Conservation (phyloP, 2,113 vertebrate genomes). For the Gracilinanus agilis region DNA sequence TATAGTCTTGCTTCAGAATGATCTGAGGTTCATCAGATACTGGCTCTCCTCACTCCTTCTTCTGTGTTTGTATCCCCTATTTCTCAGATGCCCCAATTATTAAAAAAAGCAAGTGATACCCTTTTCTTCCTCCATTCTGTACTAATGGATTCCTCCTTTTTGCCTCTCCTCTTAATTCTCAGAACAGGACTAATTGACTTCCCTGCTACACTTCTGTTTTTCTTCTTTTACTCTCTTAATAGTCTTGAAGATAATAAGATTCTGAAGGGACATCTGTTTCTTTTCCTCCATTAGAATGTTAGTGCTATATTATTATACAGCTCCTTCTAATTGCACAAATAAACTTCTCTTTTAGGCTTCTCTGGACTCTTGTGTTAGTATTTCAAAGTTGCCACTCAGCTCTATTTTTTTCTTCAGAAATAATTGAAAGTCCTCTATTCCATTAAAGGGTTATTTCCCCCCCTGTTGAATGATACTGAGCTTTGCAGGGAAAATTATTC, state of each 20-base stretch:
- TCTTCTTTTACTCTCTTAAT: neutral
- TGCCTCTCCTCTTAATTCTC: neutral
- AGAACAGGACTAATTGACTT: neutral
- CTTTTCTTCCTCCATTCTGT: neutral
- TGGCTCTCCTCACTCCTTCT: neutral
- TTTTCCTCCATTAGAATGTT: neutral
- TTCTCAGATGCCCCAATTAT: neutral
- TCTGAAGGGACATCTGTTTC: neutral
- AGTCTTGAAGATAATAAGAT: neutral
- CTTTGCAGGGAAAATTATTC: neutral
- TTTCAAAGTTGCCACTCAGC: neutral
- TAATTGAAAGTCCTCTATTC: neutral
- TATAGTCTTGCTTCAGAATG: neutral
- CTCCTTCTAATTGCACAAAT: neutral
- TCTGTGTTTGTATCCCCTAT: neutral
- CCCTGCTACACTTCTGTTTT: neutral
- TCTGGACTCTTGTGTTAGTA: neutral
- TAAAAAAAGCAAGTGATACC: neutral
- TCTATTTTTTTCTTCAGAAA: neutral
- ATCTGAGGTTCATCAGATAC: neutral
- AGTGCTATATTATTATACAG: neutral
- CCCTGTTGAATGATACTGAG: neutral
- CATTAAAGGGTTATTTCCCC: neutral
- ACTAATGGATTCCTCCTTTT: neutral
- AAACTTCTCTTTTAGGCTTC: neutral